phyloP scores from a whole-genome alignment of 2,797 vertebrate genomes.

The Tachyglossus aculeatus region DNA sequence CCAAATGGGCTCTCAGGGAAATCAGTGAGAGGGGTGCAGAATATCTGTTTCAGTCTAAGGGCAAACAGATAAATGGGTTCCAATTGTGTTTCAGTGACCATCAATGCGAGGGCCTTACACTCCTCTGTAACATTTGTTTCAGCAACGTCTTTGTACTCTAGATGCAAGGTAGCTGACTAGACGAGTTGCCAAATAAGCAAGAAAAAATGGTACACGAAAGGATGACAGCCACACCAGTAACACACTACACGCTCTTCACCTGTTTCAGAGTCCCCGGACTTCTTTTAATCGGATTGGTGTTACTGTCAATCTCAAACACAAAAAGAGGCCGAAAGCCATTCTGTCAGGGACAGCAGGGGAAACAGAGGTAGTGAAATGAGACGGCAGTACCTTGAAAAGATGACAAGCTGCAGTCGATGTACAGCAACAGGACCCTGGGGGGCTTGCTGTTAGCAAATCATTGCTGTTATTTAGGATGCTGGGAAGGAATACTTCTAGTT shows the following conservation, averaged over 20 bases:
- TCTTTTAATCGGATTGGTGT: conserved; percentile 83
- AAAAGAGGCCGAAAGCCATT: conserved; percentile 78
- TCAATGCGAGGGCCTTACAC: too few relatives aligned
- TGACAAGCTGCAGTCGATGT: not conserved
- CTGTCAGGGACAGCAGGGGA: conserved; percentile 65
- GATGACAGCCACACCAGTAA: conserved; percentile 44
- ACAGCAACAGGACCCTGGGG: conserved; percentile 8
- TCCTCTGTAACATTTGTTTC: not conserved
- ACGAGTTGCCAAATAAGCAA: too few relatives aligned
- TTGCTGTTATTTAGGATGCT: too few relatives aligned
- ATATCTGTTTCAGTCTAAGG: too few relatives aligned
- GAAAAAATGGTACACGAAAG: not conserved
- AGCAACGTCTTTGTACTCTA: too few relatives aligned
- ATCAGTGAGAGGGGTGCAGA: too few relatives aligned
- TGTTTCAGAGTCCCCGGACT: conserved; percentile 77
- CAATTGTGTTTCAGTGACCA: too few relatives aligned
- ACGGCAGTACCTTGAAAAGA: conserved; percentile 17
- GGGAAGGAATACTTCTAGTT: too few relatives aligned
- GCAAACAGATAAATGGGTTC: too few relatives aligned
- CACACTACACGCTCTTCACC: conserved; percentile 69
- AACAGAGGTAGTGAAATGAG: conserved; percentile 52
- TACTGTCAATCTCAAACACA: conserved; percentile 82
- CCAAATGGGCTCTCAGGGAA: too few relatives aligned
- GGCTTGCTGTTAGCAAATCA: not conserved
- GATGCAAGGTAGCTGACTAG: too few relatives aligned